phyloP scores from a whole-genome alignment of 2,113 vertebrate genomes.

The Aspiorhynchus laticeps region DNA sequence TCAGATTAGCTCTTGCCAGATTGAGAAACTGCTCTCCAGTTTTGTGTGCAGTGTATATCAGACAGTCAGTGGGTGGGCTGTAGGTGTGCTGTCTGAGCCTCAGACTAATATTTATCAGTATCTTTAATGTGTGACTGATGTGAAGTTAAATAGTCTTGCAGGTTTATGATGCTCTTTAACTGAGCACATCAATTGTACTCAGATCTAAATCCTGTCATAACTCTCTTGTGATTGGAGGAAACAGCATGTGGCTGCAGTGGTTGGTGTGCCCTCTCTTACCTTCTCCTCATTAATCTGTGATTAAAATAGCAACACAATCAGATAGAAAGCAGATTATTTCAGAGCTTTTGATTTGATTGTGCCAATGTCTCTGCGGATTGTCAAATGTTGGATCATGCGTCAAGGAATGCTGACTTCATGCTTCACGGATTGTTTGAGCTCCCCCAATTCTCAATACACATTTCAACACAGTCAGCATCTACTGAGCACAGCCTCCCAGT shows the following conservation, averaged over 20 bases:
- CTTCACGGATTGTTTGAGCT: slow-evolving; percentile 10
- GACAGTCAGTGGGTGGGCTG: slow-evolving; percentile 7
- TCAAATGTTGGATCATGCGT: slow-evolving; percentile 42
- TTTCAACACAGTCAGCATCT: slow-evolving; percentile 34
- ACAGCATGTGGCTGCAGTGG: background rate
- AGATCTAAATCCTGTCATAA: slow-evolving; percentile 14
- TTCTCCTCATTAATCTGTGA: slow-evolving; percentile 64
- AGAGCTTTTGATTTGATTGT: slow-evolving; percentile 56
- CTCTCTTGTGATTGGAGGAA: slow-evolving; percentile 4
- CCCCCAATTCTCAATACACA: background rate
- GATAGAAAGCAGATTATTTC: slow-evolving; percentile 64
- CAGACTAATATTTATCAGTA: slow-evolving; percentile 1
- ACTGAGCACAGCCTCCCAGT: slow-evolving; percentile 9
- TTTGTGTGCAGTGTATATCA: background rate
- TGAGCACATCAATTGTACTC: background rate
- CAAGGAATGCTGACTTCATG: slow-evolving; percentile 23
- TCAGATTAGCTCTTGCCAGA: background rate
- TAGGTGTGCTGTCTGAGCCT: background rate
- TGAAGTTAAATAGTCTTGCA: background rate
- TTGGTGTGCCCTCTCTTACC: slow-evolving; percentile 45
- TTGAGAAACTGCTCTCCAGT: background rate
- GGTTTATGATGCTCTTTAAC: slow-evolving; percentile 30
- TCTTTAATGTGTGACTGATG: background rate
- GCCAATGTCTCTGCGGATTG: slow-evolving; percentile 45
- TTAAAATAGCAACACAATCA: slow-evolving; percentile 61